These are phyloP conservation scores for Perca schrenkii DNA, from an alignment of 2,113 vertebrate genomes.

Conservation along the genomic window DNA sequence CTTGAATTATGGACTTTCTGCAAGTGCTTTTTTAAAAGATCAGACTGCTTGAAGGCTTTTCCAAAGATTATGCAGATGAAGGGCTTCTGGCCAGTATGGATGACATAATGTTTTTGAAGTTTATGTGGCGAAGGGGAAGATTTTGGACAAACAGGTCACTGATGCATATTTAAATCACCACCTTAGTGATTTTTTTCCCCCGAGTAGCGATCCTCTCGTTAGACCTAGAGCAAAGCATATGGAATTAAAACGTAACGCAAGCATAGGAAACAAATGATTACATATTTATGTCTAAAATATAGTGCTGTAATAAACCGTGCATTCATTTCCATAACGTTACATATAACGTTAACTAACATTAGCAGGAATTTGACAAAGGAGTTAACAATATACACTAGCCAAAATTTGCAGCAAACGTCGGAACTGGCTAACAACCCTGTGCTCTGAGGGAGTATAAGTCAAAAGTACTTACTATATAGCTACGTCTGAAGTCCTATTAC, in stretches of 20 bases:
- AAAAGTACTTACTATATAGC: conserved; percentile 6
- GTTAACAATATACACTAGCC: not conserved
- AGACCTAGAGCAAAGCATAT: not conserved
- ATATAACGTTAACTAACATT: not conserved
- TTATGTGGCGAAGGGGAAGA: conserved; percentile 49
- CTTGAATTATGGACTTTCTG: conserved; percentile 14
- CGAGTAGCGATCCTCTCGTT: not conserved
- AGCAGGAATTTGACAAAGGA: not conserved
- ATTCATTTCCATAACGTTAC: not conserved
- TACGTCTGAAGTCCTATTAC: not conserved
- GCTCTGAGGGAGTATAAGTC: not conserved
- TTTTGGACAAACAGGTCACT: conserved; percentile 74
- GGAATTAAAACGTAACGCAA: not conserved
- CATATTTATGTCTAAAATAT: not conserved
- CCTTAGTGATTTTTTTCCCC: not conserved
- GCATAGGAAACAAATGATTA: no score
- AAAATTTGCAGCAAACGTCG: not conserved
- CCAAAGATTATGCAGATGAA: conserved; percentile 53
- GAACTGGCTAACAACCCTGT: not conserved
- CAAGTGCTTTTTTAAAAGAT: conserved; percentile 55
- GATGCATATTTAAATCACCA: conserved; percentile 42
- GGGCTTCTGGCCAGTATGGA: conserved; percentile 63
- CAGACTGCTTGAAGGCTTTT: conserved; percentile 56
- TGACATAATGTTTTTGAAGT: conserved; percentile 57
- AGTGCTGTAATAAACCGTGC: not conserved